A percentile compares a stretch with the other conserved stretches of the same genome.
phyloP scores from a whole-genome alignment of 2,888 invertebrate species.

The Nymphalis urticae region DNA sequence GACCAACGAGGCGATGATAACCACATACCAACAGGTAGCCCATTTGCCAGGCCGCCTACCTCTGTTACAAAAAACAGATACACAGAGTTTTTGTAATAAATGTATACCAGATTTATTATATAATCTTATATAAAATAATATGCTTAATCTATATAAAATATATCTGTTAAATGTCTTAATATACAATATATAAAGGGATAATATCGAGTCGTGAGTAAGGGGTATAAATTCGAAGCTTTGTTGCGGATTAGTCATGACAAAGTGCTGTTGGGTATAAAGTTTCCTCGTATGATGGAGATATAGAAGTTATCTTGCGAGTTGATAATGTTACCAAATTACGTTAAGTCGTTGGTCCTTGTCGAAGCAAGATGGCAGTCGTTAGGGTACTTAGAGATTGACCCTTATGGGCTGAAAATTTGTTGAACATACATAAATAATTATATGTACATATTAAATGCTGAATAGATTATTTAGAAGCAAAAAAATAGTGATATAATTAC shows the following conservation, averaged over 20 bases:
- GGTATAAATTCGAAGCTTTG: slow-evolving; percentile 44
- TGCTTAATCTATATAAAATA: background rate
- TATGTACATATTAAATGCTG: slow-evolving; percentile 15
- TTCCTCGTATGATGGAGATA: slow-evolving; percentile 37
- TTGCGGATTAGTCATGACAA: slow-evolving; percentile 42
- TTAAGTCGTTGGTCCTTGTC: slow-evolving; percentile 38
- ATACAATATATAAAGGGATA: slow-evolving; percentile 30
- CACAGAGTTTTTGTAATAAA: no score
- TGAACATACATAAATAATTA: background rate
- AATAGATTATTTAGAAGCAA: background rate
- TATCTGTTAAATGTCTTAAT: slow-evolving; percentile 17
- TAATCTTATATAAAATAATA: background rate
- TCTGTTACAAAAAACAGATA: no score
- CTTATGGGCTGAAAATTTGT: slow-evolving; percentile 24
- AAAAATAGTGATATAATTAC: no score
- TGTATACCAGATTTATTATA: background rate
- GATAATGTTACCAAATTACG: slow-evolving; percentile 40
- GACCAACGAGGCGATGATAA: no score
- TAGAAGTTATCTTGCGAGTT: slow-evolving; percentile 40
- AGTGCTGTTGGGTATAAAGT: slow-evolving; percentile 36
- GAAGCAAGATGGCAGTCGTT: slow-evolving; percentile 41
- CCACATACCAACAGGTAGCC: no score
- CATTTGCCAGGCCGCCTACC: no score
- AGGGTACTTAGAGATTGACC: slow-evolving; percentile 24
- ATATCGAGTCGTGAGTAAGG: slow-evolving; percentile 34